Base-by-base conservation (phyloP, 2,797 vertebrate genomes). In the Liasis olivaceus region DNA sequence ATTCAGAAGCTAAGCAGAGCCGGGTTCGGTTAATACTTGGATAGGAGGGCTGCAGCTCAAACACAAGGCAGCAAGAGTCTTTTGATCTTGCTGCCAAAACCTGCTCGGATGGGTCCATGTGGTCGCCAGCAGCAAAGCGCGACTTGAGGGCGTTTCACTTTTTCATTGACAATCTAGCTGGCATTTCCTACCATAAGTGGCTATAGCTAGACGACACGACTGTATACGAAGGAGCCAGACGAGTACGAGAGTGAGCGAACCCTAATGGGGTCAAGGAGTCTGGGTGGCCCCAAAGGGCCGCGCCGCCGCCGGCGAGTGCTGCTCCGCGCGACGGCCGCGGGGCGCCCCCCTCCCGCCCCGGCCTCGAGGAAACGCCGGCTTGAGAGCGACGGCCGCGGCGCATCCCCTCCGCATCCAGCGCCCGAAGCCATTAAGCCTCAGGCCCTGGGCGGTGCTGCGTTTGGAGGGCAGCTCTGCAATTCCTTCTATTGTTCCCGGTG, bases 401-500 rank as follows among this genome's bases (percentile, higher is more conserved):
- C 51, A 51, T 51, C 51, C 51, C 51, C 63, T 2, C 89, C 69
- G 1, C 47, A 17, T 60, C 59, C 72, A 81, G 9, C 20, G 36
- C 72, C 72, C 72, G 72, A 36, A 77, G 85, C 64, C 93, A 98
- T 98, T 98, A 36, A 36, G 31, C 98, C 98, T 98, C 96, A 97
- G 96, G 94, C 96, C 96, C 97, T 97, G 97, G 98, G 98, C 98
- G 98, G 97, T 97, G 98, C 94, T 92, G 93, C 93, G 95, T 95
- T 93, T 94, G 95, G 96, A 92, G 94, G 93, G 95, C 96, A 95
- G 92, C 90, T 96, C 95, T 96, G 96, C 96, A 98, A 98, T 99
- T 99, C 98, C 98, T 98, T 97, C 97, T 96, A 99, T 99, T 99
- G 98, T 99, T 98, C 97, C 94, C 91, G 92, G 89, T 96, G 94